phyloP scores from a whole-genome alignment of 2,113 vertebrate genomes.

The Symphodus melops region DNA sequence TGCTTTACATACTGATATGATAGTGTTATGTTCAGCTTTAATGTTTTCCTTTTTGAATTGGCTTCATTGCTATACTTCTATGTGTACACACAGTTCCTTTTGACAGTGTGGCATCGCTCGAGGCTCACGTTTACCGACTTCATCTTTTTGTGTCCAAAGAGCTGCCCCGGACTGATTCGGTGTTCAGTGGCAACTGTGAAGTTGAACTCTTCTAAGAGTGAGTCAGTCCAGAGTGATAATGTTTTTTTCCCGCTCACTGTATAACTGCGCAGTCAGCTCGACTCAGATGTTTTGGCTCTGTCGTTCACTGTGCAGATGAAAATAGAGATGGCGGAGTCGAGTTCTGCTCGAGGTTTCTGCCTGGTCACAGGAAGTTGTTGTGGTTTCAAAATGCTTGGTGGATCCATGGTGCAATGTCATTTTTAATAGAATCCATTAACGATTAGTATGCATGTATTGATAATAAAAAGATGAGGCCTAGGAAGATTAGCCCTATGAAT shows the following conservation, averaged over 20 bases:
- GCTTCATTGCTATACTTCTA: no score
- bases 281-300: not conserved
- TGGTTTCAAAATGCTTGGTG: no score
- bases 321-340: no score
- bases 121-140: not conserved
- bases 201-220: conserved; percentile 7
- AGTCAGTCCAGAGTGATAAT: conserved; percentile 12
- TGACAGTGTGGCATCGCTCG: not conserved
- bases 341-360: no score
- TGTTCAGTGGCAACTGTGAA: not conserved
- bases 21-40: no score
- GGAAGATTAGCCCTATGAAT: not conserved
- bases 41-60: no score
- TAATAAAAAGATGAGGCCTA: not conserved
- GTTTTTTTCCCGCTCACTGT: conserved; percentile 7
- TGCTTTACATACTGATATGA: no score
- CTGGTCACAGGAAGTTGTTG: no score
- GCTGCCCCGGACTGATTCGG: not conserved
- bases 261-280: conserved; percentile 7
- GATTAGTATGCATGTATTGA: not conserved
- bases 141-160: not conserved
- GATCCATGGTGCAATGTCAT: no score
- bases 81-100: no score
- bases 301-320: not conserved
- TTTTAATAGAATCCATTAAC: not conserved